Percentiles rank a stretch among this genome's conserved stretches.
Conservation (phyloP, 2,888 invertebrate genomes). For the Patella caerulea region DNA sequence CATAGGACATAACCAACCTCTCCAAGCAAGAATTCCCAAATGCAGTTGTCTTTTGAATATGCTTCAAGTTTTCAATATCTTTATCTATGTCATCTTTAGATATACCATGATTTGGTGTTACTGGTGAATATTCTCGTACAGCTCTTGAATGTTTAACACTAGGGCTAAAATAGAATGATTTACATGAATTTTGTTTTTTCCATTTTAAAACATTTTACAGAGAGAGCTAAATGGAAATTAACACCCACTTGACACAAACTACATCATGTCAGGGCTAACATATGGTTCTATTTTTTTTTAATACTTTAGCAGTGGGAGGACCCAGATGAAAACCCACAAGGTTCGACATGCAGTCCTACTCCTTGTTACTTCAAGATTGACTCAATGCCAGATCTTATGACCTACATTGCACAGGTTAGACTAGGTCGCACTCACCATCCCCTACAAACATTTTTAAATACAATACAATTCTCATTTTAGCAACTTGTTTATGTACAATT, state of each 20-base stretch:
- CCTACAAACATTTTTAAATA: not conserved
- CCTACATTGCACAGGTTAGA: no score
- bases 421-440: not conserved
- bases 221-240: no score
- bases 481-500: not conserved
- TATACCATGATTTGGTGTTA: not conserved
- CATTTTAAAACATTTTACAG: no score
- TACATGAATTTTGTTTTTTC: no score
- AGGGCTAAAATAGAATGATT: not conserved
- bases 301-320: no score
- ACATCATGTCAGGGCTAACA: no score
- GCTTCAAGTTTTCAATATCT: not conserved
- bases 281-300: no score
- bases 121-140: not conserved
- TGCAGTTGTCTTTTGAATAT: not conserved
- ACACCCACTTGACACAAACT: no score
- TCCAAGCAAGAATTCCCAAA: not conserved
- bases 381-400: no score
- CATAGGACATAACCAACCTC: not conserved
- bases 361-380: no score
- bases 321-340: no score
- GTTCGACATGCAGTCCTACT: no score
- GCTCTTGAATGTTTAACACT: not conserved
- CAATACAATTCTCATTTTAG: not conserved
- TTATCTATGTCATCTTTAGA: constrained; percentile 4